Conservation (phyloP, 1,140 invertebrate species). For the Apis laboriosa region DNA sequence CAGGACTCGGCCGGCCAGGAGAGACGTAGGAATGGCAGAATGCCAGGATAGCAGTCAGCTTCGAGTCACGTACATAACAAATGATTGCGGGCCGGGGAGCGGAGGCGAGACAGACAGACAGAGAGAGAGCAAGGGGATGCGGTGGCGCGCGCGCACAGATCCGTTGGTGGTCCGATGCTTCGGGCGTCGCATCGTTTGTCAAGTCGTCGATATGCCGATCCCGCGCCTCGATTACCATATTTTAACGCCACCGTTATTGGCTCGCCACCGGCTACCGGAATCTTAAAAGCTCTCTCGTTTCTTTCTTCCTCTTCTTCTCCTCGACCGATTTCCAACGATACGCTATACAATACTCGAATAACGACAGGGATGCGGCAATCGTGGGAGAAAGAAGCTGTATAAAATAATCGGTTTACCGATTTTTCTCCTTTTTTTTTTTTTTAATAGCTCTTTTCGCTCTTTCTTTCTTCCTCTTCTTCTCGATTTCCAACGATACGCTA, state of each 20-base stretch:
- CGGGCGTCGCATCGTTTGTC: slow-evolving; percentile 79
- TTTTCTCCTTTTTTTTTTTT: slow-evolving; percentile 63
- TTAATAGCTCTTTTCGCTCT: not conserved
- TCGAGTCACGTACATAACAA: slow-evolving; percentile 79
- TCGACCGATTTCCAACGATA: too few species aligned
- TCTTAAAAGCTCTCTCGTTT: slow-evolving; percentile 58
- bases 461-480: too few species aligned
- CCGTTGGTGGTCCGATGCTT: slow-evolving; percentile 79
- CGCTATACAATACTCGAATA: too few species aligned
- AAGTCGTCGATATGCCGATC: slow-evolving; percentile 80
- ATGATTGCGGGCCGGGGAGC: slow-evolving; percentile 71
- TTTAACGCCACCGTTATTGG: slow-evolving; percentile 80
- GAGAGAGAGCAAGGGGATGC: slow-evolving; percentile 48
- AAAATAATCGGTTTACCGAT: not conserved
- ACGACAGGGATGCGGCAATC: too few species aligned
- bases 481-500: too few species aligned
- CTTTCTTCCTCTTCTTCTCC: too few species aligned
- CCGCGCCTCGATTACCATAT: slow-evolving; percentile 78
- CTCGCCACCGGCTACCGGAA: slow-evolving; percentile 76
- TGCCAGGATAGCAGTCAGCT: slow-evolving; percentile 73
- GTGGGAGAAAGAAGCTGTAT: too few species aligned
- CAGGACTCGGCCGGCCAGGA: slow-evolving; percentile 61
- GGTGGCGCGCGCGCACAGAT: slow-evolving; percentile 60
- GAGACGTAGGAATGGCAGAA: slow-evolving; percentile 66
- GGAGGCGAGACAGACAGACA: not conserved